These are phyloP conservation scores for Phrynosoma platyrhinos DNA, from an alignment of 2,113 vertebrate species.

Conservation along the genomic window DNA sequence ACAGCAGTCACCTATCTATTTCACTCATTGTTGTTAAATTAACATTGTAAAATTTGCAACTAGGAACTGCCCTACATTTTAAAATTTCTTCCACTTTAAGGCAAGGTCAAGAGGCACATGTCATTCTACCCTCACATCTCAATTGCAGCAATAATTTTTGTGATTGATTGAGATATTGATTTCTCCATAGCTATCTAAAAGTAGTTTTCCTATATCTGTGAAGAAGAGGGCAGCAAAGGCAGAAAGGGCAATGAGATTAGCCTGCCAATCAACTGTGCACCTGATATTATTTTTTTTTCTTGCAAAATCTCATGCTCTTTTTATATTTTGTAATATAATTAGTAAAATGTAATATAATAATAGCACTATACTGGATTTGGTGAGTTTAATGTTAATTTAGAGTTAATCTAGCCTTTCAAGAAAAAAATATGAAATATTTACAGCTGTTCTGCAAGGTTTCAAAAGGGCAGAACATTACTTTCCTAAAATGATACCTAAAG, in stretches of 20 bases:
- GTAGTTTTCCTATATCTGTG: neutral
- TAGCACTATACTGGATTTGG: neutral
- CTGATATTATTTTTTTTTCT: neutral
- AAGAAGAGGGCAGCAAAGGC: neutral
- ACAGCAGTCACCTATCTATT: conserved; percentile 56
- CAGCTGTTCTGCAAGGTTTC: neutral
- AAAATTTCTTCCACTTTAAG: conserved; percentile 26
- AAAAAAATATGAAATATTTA: neutral
- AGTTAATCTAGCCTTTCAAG: neutral
- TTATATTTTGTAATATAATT: conserved; percentile 7
- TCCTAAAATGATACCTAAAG: no score
- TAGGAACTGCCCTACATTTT: conserved; percentile 65
- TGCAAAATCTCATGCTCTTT: neutral
- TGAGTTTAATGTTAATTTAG: neutral
- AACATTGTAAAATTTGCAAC: conserved; percentile 39
- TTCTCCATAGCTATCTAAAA: conserved; percentile 27
- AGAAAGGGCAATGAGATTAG: neutral
- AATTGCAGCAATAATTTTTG: conserved; percentile 55
- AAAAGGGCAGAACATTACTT: neutral
- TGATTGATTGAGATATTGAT: conserved; percentile 45
- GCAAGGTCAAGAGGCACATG: conserved; percentile 57
- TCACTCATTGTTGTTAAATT: conserved; percentile 58
- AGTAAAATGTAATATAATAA: neutral
- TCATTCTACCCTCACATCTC: conserved; percentile 26
- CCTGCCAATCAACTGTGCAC: neutral